Percentiles rank a stretch among this genome's conserved stretches.
phyloP scores from a whole-genome alignment of 2,113 vertebrate genomes.

The Erythrolamprus reginae region DNA sequence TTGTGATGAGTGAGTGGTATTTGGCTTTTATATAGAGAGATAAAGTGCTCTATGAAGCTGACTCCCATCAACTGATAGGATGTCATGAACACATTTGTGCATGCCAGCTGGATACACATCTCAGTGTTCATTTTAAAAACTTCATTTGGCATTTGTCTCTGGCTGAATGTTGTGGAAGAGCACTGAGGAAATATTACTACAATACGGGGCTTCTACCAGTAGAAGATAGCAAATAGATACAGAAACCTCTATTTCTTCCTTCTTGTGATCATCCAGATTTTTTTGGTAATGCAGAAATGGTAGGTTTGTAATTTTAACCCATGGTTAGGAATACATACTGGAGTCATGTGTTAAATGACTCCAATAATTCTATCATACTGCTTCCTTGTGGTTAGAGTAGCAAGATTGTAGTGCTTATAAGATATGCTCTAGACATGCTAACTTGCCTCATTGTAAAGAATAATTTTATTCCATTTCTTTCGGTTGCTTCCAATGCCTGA shows the following conservation, averaged over 20 bases:
- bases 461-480: not conserved
- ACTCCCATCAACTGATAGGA: not conserved
- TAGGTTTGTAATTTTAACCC: not conserved
- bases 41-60: not conserved
- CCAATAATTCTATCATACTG: not conserved
- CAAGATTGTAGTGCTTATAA: accelerated
- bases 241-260: not conserved
- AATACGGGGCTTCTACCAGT: not conserved
- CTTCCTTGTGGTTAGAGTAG: accelerated
- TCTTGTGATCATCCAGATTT: not conserved
- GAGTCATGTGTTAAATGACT: not conserved
- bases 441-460: not conserved
- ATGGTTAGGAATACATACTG: not conserved
- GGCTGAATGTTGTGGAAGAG: not conserved
- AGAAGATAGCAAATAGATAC: not conserved
- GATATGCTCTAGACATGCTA: not conserved
- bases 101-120: accelerated
- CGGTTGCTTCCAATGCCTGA: not conserved
- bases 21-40: too few relatives aligned
- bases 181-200: not conserved
- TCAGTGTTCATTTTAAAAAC: not conserved
- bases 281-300: not conserved
- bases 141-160: not conserved
- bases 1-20: too few relatives aligned
- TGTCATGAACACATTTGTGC: accelerated